These are phyloP conservation scores for Silurus glanis DNA, from an alignment of 2,113 vertebrate species.

Conservation along the genomic window DNA sequence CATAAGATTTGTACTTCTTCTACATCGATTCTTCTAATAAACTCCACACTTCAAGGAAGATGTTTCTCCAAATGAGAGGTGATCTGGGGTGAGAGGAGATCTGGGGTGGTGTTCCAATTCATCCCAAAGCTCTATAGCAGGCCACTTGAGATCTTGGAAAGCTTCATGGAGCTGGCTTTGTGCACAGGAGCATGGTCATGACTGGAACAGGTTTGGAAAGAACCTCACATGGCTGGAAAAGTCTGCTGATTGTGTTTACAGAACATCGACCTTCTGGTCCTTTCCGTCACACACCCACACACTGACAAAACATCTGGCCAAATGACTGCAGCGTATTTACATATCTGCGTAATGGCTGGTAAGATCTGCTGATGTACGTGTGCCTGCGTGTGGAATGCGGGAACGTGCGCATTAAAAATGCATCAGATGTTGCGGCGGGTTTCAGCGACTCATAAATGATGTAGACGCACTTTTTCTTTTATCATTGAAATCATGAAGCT, in stretches of 20 bases:
- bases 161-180: too few relatives aligned
- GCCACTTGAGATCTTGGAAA: too few relatives aligned
- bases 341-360: slow-evolving; percentile 51
- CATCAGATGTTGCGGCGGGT: slow-evolving; percentile 30
- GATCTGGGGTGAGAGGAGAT: too few relatives aligned
- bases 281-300: not conserved
- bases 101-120: too few relatives aligned
- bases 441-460: slow-evolving; percentile 70
- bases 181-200: not conserved
- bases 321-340: slow-evolving; percentile 57
- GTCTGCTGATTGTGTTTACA: not conserved
- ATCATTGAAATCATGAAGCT: slow-evolving; percentile 74
- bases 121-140: too few relatives aligned
- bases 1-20: too few relatives aligned
- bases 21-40: too few relatives aligned
- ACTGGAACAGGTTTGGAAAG: not conserved
- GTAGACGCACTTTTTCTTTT: slow-evolving; percentile 64
- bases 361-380: slow-evolving; percentile 35
- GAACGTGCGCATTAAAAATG: slow-evolving; percentile 51
- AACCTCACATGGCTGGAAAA: not conserved
- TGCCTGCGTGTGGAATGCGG: slow-evolving; percentile 42
- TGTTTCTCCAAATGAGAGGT: too few relatives aligned
- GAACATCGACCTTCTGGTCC: not conserved
- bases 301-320: slow-evolving; percentile 46
- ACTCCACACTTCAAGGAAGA: too few relatives aligned